phyloP scores from a whole-genome alignment of 2,797 vertebrate genomes.

The Cirrhinus molitorella region DNA sequence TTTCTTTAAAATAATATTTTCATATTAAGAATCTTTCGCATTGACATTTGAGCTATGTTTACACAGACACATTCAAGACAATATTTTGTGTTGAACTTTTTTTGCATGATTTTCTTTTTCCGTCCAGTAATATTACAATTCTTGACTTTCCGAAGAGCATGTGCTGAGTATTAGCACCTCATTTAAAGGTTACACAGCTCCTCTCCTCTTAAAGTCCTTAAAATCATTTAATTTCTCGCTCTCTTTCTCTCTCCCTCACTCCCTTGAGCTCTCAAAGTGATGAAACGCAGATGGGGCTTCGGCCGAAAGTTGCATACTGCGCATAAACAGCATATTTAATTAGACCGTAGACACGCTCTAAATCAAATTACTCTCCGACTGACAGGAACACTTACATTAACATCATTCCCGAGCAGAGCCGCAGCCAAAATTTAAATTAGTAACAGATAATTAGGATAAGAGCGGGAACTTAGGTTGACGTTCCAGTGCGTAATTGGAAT shows the following conservation, averaged over 20 bases:
- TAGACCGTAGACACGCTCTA: constrained; percentile 82
- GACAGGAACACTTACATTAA: constrained; percentile 87
- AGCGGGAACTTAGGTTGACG: constrained; percentile 80
- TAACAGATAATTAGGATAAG: constrained; percentile 88
- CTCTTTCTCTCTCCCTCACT: constrained; percentile 18
- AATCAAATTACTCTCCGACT: constrained; percentile 89
- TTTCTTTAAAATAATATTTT: no score
- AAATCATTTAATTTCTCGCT: constrained; percentile 34
- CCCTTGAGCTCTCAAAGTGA: constrained; percentile 63
- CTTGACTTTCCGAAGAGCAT: constrained; percentile 14
- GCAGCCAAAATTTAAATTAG: constrained; percentile 87
- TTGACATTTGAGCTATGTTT: neutral
- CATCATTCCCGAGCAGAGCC: constrained; percentile 82
- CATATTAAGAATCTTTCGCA: neutral
- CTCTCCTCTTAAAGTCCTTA: constrained; percentile 35
- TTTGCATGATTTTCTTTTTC: neutral
- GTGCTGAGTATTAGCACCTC: constrained; percentile 32
- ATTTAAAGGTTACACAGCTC: constrained; percentile 55
- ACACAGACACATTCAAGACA: neutral
- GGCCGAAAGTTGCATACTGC: constrained; percentile 78
- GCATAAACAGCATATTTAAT: constrained; percentile 87
- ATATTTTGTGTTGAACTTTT: neutral
- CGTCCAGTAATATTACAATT: constrained; percentile 3
- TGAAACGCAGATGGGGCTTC: constrained; percentile 83
- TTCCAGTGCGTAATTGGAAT: constrained; percentile 82